Evolutionary conservation across 2,113 vertebrate species (phyloP).

Genomic region (Marmota monax): DNA sequence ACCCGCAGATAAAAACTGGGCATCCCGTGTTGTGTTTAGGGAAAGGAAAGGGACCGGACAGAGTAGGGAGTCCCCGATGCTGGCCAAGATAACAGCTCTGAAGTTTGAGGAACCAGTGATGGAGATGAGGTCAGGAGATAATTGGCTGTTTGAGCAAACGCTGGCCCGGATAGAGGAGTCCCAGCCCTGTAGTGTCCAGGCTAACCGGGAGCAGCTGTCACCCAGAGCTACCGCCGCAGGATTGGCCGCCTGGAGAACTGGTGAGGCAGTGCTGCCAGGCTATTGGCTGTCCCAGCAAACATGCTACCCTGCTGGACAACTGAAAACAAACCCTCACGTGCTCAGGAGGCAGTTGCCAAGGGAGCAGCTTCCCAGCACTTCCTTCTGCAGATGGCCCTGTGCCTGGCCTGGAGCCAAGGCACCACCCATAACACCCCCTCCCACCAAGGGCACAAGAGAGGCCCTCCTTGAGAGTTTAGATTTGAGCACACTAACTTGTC

Average conservation of each 20-base stretch:
- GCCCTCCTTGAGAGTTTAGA: background rate
- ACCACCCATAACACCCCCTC: no score
- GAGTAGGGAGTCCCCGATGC: background rate
- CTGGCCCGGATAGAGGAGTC: background rate
- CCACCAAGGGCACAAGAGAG: background rate
- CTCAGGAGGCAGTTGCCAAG: slow-evolving; percentile 22
- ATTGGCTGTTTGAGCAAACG: background rate
- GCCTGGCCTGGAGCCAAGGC: background rate
- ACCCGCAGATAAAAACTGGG: background rate
- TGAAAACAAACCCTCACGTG: slow-evolving; percentile 91
- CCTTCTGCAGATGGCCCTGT: slow-evolving; percentile 16
- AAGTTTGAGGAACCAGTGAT: background rate
- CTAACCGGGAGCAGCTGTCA: slow-evolving; percentile 55
- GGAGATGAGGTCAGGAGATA: slow-evolving; percentile 30
- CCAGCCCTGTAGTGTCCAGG: background rate
- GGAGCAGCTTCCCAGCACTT: slow-evolving; percentile 35
- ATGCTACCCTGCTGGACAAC: slow-evolving; percentile 87
- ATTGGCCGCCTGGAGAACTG: slow-evolving; percentile 94
- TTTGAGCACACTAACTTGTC: background rate
- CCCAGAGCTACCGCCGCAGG: background rate
- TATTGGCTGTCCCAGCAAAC: slow-evolving; percentile 89
- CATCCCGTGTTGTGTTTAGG: background rate
- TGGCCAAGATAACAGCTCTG: background rate
- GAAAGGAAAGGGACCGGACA: background rate
- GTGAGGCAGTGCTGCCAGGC: slow-evolving; percentile 89